Evolutionary conservation across 1,140 invertebrate species (phyloP), one percentile per base, ranked within the genome.

Genomic region (Leptinotarsa defecta): DNA sequence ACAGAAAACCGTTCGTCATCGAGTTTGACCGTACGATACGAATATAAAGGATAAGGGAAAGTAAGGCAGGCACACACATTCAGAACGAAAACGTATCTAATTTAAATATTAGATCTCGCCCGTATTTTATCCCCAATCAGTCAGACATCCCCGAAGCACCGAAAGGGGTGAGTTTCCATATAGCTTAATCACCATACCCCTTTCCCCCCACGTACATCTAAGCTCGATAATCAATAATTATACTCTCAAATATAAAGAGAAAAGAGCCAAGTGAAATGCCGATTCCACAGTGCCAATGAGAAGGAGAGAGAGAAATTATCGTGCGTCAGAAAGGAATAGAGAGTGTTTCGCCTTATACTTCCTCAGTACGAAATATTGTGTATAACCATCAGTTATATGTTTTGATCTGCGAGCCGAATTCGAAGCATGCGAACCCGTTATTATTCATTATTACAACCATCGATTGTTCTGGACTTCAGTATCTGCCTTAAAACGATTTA

Each of bases 121-220:
- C 74, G 74, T 75, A 75, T 75, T 68, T 71, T 74, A 73, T 77
- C 68, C 74, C 76, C 78, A 76, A 79, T 79, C 78, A 77, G 49
- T 79, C 78, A 79, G 76, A 73, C 71, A 65, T 73, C 71, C 71
- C 76, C 74, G 73, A 70, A 62, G 73, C 73, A 24, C 67, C 71
- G 76, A 77, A 79, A 79, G 78, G 78, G 78, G 78, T 79, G 78
- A 79, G 78, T 79, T 79, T 79, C 78, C 78, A 79, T 79, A 77
- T 79, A 79, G 78, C 78, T 77, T 79, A 79, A 79, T 79, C 76
- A 79, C 76, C 70, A 17, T 67, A 48, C 72, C 74, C 76, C 71
- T 68, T 67, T 27, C 72, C 62, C 62, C 73, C 74, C 74, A 57
- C 74, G 75, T 76, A 79, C 75, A 79, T 79, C 76, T 79, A 77